phyloP scores from a whole-genome alignment of 2,797 vertebrate species.

The Muscicapa striata region DNA sequence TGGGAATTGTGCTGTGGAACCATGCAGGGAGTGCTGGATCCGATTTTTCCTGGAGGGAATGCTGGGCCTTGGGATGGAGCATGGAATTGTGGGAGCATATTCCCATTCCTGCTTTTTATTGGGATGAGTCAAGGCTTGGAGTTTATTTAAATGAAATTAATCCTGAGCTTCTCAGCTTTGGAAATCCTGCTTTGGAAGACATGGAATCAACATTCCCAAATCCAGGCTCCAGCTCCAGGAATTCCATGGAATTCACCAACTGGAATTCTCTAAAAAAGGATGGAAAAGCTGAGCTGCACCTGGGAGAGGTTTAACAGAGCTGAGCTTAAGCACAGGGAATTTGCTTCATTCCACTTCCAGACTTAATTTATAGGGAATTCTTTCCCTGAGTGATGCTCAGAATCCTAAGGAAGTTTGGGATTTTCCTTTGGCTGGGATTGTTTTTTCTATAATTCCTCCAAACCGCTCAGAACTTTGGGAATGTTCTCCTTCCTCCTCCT shows the following conservation, averaged over 20 bases:
- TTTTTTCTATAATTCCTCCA: neutral
- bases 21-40: neutral
- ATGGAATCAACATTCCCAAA: neutral
- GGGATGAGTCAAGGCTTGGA: neutral
- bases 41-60: neutral
- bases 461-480: neutral
- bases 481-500: neutral
- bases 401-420: neutral
- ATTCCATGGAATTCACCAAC: neutral
- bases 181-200: neutral
- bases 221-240: neutral
- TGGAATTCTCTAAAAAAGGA: neutral
- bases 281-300: neutral
- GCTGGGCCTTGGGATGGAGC: rapidly evolving
- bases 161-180: neutral
- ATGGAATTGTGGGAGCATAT: neutral
- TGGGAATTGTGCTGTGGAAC: slow-evolving; percentile 24
- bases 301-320: neutral
- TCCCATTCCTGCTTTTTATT: neutral
- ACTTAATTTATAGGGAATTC: neutral
- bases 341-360: neutral
- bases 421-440: neutral
- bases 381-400: neutral
- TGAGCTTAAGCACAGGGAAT: neutral
- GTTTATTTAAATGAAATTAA: rapidly evolving